Conservation (phyloP, 1,140 invertebrate genomes). For the honey bee (Apis mellifera) region Amel_HAv3.1 CM009937.2:1743001-1743500, state of each 20-base stretch:
- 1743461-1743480: slow-evolving; percentile 42
- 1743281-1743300: no score
- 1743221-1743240: background rate
- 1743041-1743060: background rate
- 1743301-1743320: no score
- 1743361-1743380: slow-evolving; percentile 12
- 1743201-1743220: background rate
- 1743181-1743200: background rate
- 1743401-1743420: slow-evolving; percentile 52
- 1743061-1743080: background rate
- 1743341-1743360: background rate
- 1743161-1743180: no score
- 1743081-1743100: background rate
- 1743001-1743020: background rate
- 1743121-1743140: background rate
- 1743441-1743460: slow-evolving; percentile 55
- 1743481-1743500: slow-evolving; percentile 14
- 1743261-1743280: no score
- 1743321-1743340: background rate
- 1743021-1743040: background rate
- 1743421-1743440: slow-evolving; percentile 60
- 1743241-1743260: no score
- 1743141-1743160: background rate
- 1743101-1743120: background rate
- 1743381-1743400: background rate